Conservation (phyloP, 2,113 vertebrate genomes). For the Rhadina sibilatrix region DNA sequence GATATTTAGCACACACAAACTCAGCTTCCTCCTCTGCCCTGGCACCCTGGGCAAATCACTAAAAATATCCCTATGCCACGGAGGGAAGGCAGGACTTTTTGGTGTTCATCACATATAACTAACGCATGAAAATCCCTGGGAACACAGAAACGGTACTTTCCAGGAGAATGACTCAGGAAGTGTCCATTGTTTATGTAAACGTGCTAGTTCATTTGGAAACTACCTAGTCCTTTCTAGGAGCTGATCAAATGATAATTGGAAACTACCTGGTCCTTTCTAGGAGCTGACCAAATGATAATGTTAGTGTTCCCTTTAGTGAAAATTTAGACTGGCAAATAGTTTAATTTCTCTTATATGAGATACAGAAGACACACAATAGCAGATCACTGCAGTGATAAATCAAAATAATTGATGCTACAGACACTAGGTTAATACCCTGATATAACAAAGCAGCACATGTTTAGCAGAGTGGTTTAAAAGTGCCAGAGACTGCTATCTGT, state of each 20-base stretch:
- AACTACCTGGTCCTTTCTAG: not conserved
- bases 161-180: not conserved
- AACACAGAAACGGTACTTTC: not conserved
- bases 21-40: not conserved
- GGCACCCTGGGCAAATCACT: not conserved
- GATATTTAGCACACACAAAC: not conserved
- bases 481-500: fast-evolving
- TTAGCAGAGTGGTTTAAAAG: not conserved
- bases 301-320: not conserved
- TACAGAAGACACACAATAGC: not conserved
- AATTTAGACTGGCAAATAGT: not conserved
- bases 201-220: not conserved
- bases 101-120: not conserved
- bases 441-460: not conserved
- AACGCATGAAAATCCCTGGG: not conserved
- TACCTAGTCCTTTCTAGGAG: not conserved
- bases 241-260: not conserved
- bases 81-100: not conserved
- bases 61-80: not conserved
- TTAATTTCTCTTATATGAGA: not conserved
- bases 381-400: not conserved
- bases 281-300: not conserved
- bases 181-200: not conserved
- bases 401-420: not conserved
- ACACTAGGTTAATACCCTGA: not conserved